Evolutionary conservation across 2,797 vertebrate species (phyloP).

Genomic region (Loris lydekkerianus): DNA sequence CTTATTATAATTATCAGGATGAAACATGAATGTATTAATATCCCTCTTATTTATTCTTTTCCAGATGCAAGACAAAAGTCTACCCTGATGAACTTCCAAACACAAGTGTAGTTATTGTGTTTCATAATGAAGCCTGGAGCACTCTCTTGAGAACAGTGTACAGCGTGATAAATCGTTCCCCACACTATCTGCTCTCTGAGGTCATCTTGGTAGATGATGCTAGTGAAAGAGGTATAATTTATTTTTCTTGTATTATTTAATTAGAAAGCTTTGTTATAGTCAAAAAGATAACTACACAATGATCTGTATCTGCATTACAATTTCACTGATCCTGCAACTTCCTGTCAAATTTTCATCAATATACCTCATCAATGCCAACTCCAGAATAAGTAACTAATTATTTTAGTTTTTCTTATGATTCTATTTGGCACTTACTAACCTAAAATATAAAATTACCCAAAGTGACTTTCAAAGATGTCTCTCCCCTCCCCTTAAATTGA

Average conservation of each 20-base stretch:
- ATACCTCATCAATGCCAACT: background rate
- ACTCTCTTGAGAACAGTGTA: conserved; percentile 96
- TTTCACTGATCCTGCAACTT: background rate
- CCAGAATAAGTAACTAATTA: background rate
- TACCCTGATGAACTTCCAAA: conserved; percentile 95
- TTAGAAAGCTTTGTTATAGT: background rate
- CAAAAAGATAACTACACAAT: background rate
- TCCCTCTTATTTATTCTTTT: conserved; percentile 34
- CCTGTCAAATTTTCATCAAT: background rate
- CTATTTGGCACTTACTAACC: conserved; percentile 10
- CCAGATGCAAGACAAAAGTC: conserved; percentile 96
- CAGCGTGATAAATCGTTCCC: conserved; percentile 95
- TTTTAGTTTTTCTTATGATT: background rate
- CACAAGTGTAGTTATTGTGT: conserved; percentile 98
- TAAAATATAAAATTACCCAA: background rate
- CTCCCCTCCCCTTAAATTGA: background rate
- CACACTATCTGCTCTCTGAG: conserved; percentile 93
- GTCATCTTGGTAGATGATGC: conserved; percentile 97
- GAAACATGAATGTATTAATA: background rate
- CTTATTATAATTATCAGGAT: background rate
- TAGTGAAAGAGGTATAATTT: conserved; percentile 95
- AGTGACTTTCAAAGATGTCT: background rate
- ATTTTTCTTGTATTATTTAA: background rate
- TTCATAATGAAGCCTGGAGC: conserved; percentile 99
- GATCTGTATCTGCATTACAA: background rate